Conservation (phyloP, 2,888 invertebrate genomes). For the Flexamia atlantica region DNA sequence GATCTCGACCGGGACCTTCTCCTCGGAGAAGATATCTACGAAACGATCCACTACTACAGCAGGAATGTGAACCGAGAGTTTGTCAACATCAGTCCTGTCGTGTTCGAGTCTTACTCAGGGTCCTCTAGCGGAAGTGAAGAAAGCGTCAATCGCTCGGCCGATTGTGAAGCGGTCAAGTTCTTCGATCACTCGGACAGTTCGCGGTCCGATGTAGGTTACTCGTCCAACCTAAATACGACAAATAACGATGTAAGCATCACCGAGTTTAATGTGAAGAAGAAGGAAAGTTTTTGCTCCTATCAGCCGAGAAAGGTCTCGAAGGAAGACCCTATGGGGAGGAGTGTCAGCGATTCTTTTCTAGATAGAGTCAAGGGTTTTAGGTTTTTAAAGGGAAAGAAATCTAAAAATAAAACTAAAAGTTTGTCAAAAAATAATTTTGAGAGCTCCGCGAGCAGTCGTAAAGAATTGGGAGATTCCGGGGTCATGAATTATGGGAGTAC, state of each 20-base stretch:
- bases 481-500: conserved; percentile 61
- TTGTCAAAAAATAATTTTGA: conserved; percentile 50
- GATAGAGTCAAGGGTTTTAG: conserved; percentile 61
- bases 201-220: conserved; percentile 56
- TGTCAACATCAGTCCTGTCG: conserved; percentile 36
- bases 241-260: conserved; percentile 37
- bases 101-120: conserved; percentile 28
- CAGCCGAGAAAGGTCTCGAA: conserved; percentile 57
- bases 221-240: conserved; percentile 53
- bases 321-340: conserved; percentile 61
- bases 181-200: conserved; percentile 56
- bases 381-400: conserved; percentile 57
- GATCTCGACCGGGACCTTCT: conserved; percentile 62
- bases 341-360: conserved; percentile 62
- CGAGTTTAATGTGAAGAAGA: conserved; percentile 52
- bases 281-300: conserved; percentile 61
- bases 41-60: conserved; percentile 63
- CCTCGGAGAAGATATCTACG: conserved; percentile 62
- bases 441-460: conserved; percentile 58
- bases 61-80: conserved; percentile 57
- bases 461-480: conserved; percentile 57
- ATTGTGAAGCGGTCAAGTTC: conserved; percentile 37
- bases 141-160: conserved; percentile 6
- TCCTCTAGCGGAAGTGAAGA: conserved; percentile 26
- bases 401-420: conserved; percentile 52